A percentile compares a stretch with the other conserved stretches of the same genome.
These are phyloP conservation scores for Neoascia interrupta DNA, from an alignment of 2,888 invertebrate species.

Conservation along the genomic window DNA sequence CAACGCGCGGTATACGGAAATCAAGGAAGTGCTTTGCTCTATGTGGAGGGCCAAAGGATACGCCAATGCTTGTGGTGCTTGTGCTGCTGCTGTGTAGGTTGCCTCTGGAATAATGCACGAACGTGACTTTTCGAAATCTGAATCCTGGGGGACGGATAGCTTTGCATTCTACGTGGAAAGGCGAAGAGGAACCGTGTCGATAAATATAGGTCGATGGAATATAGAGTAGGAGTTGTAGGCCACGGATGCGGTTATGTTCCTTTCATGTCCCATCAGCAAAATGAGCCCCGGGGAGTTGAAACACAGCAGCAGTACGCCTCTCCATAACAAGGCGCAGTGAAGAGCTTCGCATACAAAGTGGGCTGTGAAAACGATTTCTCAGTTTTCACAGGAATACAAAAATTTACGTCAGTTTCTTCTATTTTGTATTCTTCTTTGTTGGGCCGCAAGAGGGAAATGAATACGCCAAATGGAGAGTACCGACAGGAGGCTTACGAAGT, in stretches of 20 bases:
- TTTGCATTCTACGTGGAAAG: constrained; percentile 15
- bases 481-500: too few relatives aligned
- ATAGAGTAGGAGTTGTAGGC: constrained; percentile 35
- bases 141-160: constrained; percentile 53
- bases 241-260: constrained; percentile 57
- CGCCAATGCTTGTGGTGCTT: background rate
- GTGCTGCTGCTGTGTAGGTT: constrained; percentile 20
- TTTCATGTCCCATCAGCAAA: constrained; percentile 61
- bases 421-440: background rate
- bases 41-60: constrained; percentile 24
- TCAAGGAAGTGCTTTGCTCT: constrained; percentile 44
- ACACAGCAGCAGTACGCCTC: background rate
- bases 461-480: background rate
- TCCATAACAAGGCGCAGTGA: background rate
- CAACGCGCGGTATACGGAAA: too few relatives aligned
- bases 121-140: constrained; percentile 64
- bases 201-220: constrained; percentile 44
- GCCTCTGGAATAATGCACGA: constrained; percentile 60
- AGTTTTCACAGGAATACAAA: constrained; percentile 19
- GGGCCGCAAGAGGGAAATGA: background rate
- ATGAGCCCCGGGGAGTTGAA: constrained; percentile 46
- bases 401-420: too few relatives aligned
- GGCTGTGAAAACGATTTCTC: constrained; percentile 45
- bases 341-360: constrained; percentile 40
- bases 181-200: constrained; percentile 3